Evolutionary conservation across 2,113 vertebrate species (phyloP), one percentile per base, ranked within the genome.

Genomic region (Cariama cristata): DNA sequence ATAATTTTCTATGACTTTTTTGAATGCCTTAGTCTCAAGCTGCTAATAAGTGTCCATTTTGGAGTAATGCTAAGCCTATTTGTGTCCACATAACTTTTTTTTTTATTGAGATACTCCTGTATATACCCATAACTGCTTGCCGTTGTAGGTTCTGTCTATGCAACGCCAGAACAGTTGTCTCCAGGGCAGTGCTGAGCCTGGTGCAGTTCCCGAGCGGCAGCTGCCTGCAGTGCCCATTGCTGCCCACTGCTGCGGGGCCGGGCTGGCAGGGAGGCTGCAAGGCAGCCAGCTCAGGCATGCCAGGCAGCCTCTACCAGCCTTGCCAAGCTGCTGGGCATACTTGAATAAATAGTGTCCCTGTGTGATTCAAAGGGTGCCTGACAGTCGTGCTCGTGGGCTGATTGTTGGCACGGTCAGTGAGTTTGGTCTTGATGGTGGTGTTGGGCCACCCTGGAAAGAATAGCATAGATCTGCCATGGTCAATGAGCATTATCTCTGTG

Each of bases 181-280:
- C 22, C 27, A 45, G 59, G 30, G 28, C 60, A 35, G 47, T 15
- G 68, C 68, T 18, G 67, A 14, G 20, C 3, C 58, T 47, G 44
- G 45, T 26, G 67, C 3, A 2, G 52, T 15, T 66, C 44, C 59
- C 16, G 19, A 24, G 79, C 5, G 0, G 40, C 71, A n/a, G 72
- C 55, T 44, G 53, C 53, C 67, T 53, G 71, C 53, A 12, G 60
- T 21, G 56, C 24, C 56, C 35, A 3, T 17, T 8, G 42, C 66
- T 3, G 4, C 28, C 3, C 9, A 4, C 9, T 0, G 6, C 74
- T 59, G 67, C 28, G 12, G 40, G 63, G n/a, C 47, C 1, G 0
- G 30, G 79, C 63, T 32, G 71, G 47, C 63, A 49, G 88, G 62
- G 38, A n/a, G 38, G 38, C 38, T 23, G 22, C 28, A 13, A 13